Evolutionary conservation across 1,140 invertebrate species (phyloP).

Genomic region (Limonius californicus): DNA sequence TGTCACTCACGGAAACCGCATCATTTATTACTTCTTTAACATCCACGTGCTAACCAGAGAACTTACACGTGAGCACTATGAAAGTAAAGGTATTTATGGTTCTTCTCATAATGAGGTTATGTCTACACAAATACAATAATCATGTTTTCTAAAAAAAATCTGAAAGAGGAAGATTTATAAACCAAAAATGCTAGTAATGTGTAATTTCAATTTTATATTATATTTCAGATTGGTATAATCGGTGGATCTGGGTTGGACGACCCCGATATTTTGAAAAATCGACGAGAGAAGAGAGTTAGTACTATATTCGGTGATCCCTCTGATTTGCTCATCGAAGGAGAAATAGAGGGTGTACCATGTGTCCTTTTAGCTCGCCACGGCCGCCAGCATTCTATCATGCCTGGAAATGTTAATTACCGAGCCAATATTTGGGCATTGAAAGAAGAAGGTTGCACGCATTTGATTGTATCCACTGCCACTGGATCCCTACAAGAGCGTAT

Average conservation of each 20-base stretch:
- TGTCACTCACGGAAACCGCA: no score
- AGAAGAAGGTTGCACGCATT: constrained; percentile 82
- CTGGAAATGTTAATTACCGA: constrained; percentile 83
- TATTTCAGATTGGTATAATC: constrained; percentile 89
- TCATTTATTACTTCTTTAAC: no score
- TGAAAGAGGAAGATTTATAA: no score
- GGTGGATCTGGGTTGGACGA: constrained; percentile 91
- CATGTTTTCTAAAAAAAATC: no score
- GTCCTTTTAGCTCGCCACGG: constrained; percentile 89
- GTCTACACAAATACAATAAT: no score
- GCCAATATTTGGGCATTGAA: constrained; percentile 96
- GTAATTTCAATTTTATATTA: no score
- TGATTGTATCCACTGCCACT: constrained; percentile 87
- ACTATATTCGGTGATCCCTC: constrained; percentile 89
- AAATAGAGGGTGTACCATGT: constrained; percentile 73
- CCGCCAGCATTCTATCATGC: constrained; percentile 74
- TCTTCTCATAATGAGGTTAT: no score
- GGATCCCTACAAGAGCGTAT: constrained; percentile 90
- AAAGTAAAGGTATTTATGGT: no score
- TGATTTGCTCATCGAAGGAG: constrained; percentile 72
- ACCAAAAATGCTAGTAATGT: no score
- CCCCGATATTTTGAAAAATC: constrained; percentile 73
- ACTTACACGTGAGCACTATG: no score
- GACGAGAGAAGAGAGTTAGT: constrained; percentile 57
- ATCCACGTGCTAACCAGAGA: no score